Percentiles rank a stretch among this genome's conserved stretches.
Evolutionary conservation across 1,140 invertebrate species (phyloP).

Genomic region (Heliconius eleuchia): DNA sequence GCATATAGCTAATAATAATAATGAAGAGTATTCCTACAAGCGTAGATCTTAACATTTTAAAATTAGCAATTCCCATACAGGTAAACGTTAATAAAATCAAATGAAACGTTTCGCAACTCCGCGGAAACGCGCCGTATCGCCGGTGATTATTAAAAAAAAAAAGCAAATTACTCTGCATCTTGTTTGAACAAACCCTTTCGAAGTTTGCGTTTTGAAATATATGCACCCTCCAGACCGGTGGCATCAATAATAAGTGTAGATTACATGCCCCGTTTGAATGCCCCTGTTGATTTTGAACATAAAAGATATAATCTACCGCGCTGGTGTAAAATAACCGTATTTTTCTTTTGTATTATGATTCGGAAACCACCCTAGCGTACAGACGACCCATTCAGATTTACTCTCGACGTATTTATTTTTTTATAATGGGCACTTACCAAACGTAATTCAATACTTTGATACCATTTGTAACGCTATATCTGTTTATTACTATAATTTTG

Average conservation of each 20-base stretch:
- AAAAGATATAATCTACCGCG: constrained; percentile 80
- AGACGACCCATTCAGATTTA: constrained; percentile 57
- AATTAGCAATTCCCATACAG: not conserved
- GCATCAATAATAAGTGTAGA: constrained; percentile 79
- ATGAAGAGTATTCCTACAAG: too few relatives aligned
- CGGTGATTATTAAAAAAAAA: constrained; percentile 66
- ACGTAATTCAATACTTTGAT: constrained; percentile 47
- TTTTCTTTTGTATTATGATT: constrained; percentile 78
- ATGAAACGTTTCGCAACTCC: constrained; percentile 25
- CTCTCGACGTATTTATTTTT: constrained; percentile 45
- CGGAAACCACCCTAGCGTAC: constrained; percentile 57
- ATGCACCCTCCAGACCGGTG: constrained; percentile 67
- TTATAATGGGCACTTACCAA: constrained; percentile 51
- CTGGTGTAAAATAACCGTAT: constrained; percentile 79
- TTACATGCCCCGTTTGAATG: constrained; percentile 79
- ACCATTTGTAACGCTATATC: constrained; percentile 33
- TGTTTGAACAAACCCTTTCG: constrained; percentile 70
- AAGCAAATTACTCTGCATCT: constrained; percentile 62
- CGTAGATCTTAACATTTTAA: not conserved
- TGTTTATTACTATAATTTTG: constrained; percentile 31
- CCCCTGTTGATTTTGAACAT: constrained; percentile 79
- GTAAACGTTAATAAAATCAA: constrained; percentile 1
- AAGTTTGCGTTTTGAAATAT: constrained; percentile 74
- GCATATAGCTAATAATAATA: too few relatives aligned
- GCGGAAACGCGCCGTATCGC: constrained; percentile 22